phyloP scores from a whole-genome alignment of 1,140 invertebrate genomes.

The Gonioctena quinquepunctata region DNA sequence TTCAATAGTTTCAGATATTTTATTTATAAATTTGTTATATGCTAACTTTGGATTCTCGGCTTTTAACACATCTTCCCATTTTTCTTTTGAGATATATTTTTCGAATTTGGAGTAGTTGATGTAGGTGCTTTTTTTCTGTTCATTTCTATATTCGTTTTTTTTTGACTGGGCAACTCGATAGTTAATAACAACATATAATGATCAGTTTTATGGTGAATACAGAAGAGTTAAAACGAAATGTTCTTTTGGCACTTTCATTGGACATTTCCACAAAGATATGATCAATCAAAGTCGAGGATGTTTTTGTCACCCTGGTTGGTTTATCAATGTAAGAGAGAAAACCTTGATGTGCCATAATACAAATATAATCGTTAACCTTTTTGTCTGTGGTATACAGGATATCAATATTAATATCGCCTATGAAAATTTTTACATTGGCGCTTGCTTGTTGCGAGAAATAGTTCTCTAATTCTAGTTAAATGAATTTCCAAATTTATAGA shows the following conservation, averaged over 20 bases:
- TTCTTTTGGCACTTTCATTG: not conserved
- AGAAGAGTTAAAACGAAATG: not conserved
- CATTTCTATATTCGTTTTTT: too few species aligned
- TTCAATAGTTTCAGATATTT: too few species aligned
- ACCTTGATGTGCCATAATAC: not conserved
- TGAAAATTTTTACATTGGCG: not conserved
- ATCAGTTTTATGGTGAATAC: slow-evolving; percentile 12
- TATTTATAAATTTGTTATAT: too few species aligned
- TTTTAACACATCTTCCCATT: too few species aligned
- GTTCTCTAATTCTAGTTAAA: not conserved
- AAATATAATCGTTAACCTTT: slow-evolving; percentile 1
- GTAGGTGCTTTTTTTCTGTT: too few species aligned
- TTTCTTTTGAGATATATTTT: too few species aligned
- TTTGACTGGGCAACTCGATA: too few species aligned
- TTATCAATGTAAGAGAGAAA: slow-evolving; percentile 13
- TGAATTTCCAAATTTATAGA: not conserved
- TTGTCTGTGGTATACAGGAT: too few species aligned
- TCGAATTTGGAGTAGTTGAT: too few species aligned
- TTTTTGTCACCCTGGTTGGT: not conserved
- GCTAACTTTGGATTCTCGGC: too few species aligned
- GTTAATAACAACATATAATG: slow-evolving; percentile 2
- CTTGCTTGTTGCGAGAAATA: not conserved
- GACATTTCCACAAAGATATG: slow-evolving; percentile 1
- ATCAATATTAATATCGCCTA: slow-evolving; percentile 10
- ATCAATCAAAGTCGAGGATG: not conserved